A percentile compares a stretch with the other conserved stretches of the same genome.
These are phyloP conservation scores for Epirrhoe tristata DNA, from an alignment of 2,888 invertebrate species.

Conservation along the genomic window DNA sequence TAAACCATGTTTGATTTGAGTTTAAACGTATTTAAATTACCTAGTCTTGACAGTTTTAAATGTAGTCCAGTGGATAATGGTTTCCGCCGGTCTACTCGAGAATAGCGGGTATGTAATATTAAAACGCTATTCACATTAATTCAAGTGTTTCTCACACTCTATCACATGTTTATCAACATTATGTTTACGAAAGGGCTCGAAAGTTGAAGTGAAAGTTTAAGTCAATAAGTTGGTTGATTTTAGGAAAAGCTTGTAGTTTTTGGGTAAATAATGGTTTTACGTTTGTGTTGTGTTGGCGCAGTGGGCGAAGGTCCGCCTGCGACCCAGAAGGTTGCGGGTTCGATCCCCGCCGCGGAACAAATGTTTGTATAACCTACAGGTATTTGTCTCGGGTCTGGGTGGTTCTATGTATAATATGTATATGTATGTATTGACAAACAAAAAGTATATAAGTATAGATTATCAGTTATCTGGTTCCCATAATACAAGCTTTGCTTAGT, in stretches of 20 bases:
- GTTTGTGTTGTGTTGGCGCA: background rate
- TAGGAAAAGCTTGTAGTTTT: constrained; percentile 31
- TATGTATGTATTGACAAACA: no score
- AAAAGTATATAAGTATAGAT: no score
- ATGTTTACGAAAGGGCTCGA: constrained; percentile 33
- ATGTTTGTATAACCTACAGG: no score
- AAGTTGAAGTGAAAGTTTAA: constrained; percentile 41
- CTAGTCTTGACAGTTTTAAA: background rate
- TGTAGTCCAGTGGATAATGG: constrained; percentile 12
- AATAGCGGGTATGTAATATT: constrained; percentile 57
- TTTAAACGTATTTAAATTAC: no score
- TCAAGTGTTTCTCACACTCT: constrained; percentile 46
- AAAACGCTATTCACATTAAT: constrained; percentile 40
- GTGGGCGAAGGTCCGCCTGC: no score
- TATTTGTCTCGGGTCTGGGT: no score
- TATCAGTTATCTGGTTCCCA: no score
- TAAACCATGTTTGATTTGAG: no score
- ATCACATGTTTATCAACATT: constrained; percentile 57
- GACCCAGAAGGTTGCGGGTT: no score
- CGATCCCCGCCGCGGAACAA: no score
- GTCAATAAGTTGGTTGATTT: constrained; percentile 42
- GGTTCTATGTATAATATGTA: no score
- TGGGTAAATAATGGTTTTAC: constrained; percentile 17
- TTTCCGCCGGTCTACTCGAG: constrained; percentile 43
- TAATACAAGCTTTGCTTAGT: no score